phyloP scores from a whole-genome alignment of 2,113 vertebrate species.

The Grantiella picta region DNA sequence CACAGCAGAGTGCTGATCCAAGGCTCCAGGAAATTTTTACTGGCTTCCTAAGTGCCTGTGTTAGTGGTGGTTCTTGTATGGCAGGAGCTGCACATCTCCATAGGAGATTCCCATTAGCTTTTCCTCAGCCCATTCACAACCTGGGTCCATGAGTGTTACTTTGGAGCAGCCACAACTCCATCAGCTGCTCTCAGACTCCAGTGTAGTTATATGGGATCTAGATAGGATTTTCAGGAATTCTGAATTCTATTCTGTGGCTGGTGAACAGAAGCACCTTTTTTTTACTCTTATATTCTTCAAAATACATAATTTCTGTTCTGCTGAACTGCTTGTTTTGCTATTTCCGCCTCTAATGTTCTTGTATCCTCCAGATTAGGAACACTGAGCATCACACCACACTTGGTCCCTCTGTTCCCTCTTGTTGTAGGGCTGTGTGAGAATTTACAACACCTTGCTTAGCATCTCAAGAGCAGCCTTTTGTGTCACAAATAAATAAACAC shows the following conservation, averaged over 20 bases:
- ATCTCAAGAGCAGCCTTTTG: not conserved
- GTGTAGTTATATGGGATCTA: not conserved
- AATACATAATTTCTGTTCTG: not conserved
- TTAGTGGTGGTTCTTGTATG: not conserved
- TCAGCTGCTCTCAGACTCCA: not conserved
- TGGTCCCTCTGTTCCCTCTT: not conserved
- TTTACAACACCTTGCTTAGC: not conserved
- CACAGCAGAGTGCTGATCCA: not conserved
- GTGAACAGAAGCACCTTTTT: not conserved
- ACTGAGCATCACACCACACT: fast-evolving
- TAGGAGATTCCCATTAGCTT: not conserved
- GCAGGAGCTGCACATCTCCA: not conserved
- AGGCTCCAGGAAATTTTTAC: not conserved
- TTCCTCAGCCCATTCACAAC: not conserved
- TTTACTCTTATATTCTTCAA: not conserved
- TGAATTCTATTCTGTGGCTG: not conserved
- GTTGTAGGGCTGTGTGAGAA: not conserved
- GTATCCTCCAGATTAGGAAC: not conserved
- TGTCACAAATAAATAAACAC: not conserved
- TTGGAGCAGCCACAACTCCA: not conserved
- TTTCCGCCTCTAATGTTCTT: not conserved
- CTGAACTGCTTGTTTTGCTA: not conserved
- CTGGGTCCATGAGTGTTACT: not conserved
- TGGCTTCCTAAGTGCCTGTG: not conserved
- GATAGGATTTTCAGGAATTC: not conserved